Percentiles rank a stretch among this genome's conserved stretches.
phyloP scores from a whole-genome alignment of 2,888 invertebrate species.

The Drosophila formosana region DNA sequence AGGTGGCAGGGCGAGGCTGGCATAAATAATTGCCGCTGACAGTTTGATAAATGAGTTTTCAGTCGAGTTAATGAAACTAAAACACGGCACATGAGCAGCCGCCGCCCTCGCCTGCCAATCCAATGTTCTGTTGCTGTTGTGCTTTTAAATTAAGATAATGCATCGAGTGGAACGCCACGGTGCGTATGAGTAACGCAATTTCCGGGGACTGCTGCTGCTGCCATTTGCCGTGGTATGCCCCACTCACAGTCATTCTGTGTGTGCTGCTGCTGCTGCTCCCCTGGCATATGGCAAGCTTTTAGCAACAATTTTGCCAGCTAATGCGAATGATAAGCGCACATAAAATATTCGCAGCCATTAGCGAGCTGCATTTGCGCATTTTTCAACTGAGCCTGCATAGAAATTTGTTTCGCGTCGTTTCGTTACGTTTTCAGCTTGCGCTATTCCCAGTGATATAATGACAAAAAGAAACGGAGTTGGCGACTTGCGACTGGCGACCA shows the following conservation, averaged over 20 bases:
- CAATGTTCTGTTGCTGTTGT: conserved; percentile 28
- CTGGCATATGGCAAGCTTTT: conserved; percentile 55
- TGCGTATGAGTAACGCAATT: conserved; percentile 75
- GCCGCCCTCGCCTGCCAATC: conserved; percentile 11
- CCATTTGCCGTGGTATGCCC: conserved; percentile 31
- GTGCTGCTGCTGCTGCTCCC: neutral
- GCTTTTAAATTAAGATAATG: conserved; percentile 77
- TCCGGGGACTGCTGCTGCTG: conserved; percentile 36
- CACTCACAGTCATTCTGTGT: neutral
- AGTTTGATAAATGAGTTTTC: conserved; percentile 78
- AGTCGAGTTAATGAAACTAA: conserved; percentile 77
- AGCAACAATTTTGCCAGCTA: conserved; percentile 66
- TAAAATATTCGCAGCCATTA: conserved; percentile 75
- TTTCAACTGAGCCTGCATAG: conserved; percentile 37
- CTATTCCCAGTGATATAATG: conserved; percentile 16
- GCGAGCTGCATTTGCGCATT: conserved; percentile 65
- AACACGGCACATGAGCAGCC: conserved; percentile 65
- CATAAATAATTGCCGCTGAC: conserved; percentile 79
- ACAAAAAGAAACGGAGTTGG: conserved; percentile 39
- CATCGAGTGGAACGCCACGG: conserved; percentile 56
- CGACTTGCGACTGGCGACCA: conserved; percentile 31
- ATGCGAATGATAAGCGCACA: conserved; percentile 74
- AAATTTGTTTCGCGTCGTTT: conserved; percentile 12
- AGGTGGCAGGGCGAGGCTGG: conserved; percentile 8
- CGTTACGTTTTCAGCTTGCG: neutral